Base-by-base conservation (phyloP, 2,797 vertebrate genomes). In the Gymnoscopelus microlampas region DNA sequence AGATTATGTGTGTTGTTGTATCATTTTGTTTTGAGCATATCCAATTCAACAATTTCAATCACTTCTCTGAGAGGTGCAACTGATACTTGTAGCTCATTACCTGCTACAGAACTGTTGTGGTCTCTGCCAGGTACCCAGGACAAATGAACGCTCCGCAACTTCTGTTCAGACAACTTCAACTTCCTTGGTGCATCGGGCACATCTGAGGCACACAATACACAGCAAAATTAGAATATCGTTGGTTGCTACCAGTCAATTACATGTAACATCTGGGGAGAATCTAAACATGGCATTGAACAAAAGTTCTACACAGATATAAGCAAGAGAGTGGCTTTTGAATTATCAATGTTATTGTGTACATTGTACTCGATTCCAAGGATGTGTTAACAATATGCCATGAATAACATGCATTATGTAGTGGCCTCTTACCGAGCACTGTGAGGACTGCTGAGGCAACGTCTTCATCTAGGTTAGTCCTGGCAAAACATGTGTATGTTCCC, bases 41-140 rank as follows among this genome's bases (percentile, higher is more conserved):
- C 39, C 1, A 44, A 44, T 44, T 44, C 39, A 44, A 44, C 3
- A 1, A 8, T 39, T 39, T 39, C 5, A 39, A 39, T 39, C 35
- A 6, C 39, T 35, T 44, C 39, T 44, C 39, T 44, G 39, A 44
- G 39, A 44, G 39, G 39, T 44, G 39, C 9, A 10, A 44, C 39
- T 44, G 39, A 44, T 44, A 8, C 39, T 15, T 51, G 13, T 15
- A 13, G 19, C 60, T 49, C 29, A 56, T 76, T 94, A 99, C 98
- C 97, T 56, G 87, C 95, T 39, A 97, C 57, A 9, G 92, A 91
- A 79, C 96, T 98, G 84, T 96, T 97, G 71, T 96, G 95, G 71
- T 83, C 91, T 53, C 90, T 91, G 6, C 95, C 95, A 0, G 95
- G 92, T 6, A 75, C 83, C 98, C 98, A 99, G 0, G 93, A 92